phyloP scores from a whole-genome alignment of 92 coral and sea anemone species.

The Zoanthus sansibaricus region DNA sequence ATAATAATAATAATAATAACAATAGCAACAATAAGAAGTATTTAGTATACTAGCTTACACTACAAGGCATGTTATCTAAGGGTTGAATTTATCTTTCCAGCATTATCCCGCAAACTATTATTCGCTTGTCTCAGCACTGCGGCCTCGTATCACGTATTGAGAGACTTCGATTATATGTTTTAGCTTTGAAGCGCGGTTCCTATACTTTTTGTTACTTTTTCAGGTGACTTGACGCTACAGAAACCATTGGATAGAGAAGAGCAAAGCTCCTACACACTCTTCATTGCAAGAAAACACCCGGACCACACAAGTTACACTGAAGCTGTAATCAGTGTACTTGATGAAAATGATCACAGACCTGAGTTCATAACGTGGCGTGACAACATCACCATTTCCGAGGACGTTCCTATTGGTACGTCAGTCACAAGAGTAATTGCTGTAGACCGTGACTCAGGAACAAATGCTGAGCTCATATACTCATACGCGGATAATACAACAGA shows the following conservation, averaged over 20 bases:
- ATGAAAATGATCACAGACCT: slow-evolving; percentile 71
- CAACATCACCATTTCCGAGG: slow-evolving; percentile 59
- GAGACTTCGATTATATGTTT: not conserved
- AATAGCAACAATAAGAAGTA: no score
- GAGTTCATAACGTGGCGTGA: slow-evolving; percentile 47
- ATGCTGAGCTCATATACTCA: slow-evolving; percentile 52
- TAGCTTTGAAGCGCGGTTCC: not conserved
- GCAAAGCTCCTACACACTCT: slow-evolving; percentile 43
- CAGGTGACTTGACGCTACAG: slow-evolving; percentile 57
- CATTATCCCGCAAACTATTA: no score
- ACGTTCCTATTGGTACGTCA: slow-evolving; percentile 45
- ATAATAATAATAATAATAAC: no score
- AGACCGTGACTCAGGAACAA: slow-evolving; percentile 61
- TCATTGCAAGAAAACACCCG: slow-evolving; percentile 60
- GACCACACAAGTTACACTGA: slow-evolving; percentile 51
- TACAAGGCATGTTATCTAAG: no score
- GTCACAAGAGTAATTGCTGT: slow-evolving; percentile 49
- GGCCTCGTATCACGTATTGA: not conserved
- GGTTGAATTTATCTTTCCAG: no score
- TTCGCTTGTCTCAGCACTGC: no score
- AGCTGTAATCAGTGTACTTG: slow-evolving; percentile 55
- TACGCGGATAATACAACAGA: slow-evolving; percentile 38
- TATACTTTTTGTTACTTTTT: not conserved
- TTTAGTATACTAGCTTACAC: no score
- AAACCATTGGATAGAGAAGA: slow-evolving; percentile 65